phyloP scores from a whole-genome alignment of 2,888 invertebrate species.

The Gari tellinella region DNA sequence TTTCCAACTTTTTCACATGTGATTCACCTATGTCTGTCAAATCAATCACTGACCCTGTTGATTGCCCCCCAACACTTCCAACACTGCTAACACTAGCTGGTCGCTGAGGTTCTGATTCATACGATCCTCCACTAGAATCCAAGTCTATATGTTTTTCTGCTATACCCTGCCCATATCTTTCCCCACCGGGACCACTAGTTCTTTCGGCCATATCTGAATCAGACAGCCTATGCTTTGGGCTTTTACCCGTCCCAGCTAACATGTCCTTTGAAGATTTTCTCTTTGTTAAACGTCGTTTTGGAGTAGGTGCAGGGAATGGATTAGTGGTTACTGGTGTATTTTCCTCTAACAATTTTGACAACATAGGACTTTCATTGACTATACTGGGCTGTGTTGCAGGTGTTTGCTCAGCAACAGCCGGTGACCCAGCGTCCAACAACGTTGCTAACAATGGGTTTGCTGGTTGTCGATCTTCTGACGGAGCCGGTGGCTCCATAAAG shows the following conservation, averaged over 20 bases:
- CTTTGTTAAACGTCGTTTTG: slow-evolving; percentile 66
- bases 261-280: slow-evolving; percentile 77
- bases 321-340: slow-evolving; percentile 65
- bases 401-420: slow-evolving; percentile 36
- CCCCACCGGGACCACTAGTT: slow-evolving; percentile 34
- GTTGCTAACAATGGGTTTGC: slow-evolving; percentile 81
- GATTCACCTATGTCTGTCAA: slow-evolving; percentile 77
- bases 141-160: slow-evolving; percentile 62
- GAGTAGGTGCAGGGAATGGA: slow-evolving; percentile 60
- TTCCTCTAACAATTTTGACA: slow-evolving; percentile 80
- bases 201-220: slow-evolving; percentile 55
- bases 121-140: slow-evolving; percentile 64
- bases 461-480: slow-evolving; percentile 43
- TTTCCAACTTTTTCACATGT: slow-evolving; percentile 72
- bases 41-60: slow-evolving; percentile 73
- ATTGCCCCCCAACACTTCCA: slow-evolving; percentile 58
- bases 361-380: slow-evolving; percentile 75
- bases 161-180: slow-evolving; percentile 54
- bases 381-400: slow-evolving; percentile 11
- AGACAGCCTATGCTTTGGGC: slow-evolving; percentile 81
- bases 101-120: slow-evolving; percentile 37
- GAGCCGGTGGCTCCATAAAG: slow-evolving; percentile 38
- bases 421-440: slow-evolving; percentile 78
- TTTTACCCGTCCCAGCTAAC: slow-evolving; percentile 76
- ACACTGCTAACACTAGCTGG: slow-evolving; percentile 64